Evolutionary conservation across 2,797 vertebrate species (phyloP), one percentile per base, ranked within the genome.

Genomic region (Oreochromis mossambicus): DNA sequence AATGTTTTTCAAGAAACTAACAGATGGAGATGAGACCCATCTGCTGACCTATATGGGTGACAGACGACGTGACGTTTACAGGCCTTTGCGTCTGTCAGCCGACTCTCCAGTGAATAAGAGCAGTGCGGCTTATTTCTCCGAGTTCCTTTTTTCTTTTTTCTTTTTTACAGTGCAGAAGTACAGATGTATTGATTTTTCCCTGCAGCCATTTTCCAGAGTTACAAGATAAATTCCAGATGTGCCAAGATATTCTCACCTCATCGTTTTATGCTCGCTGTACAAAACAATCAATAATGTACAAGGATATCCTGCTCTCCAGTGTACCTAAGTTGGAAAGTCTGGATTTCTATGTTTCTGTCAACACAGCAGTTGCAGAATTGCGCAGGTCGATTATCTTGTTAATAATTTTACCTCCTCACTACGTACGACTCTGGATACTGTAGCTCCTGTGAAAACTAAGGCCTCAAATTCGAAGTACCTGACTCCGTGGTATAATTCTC

Each of bases 21-120:
- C 80, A 83, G 32, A 83, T 80, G 82, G 68, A 66, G 38, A 66
- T 78, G n/a, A 88, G 83, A 82, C 81, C 54, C 76, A 87, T 79
- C 83, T 90, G 90, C 78, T 84, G 78, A 58, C 54, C 76, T 85
- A 70, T 24, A 82, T 75, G 68, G 15, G 7, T 43, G 77, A 82
- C 78, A 76, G 78, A 83, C 48, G 61, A 86, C 38, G 24, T 77
- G 55, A 87, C 8, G 38, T 86, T 70, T 54, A 24, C 68, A 84
- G 77, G 86, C 80, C 32, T 85, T 46, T 24, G 19, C 80, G 7
- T 79, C 56, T 90, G 82, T 68, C 41, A 58, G 79, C 11, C 17
- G 15, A 89, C 48, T 63, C 80, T 76, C 26, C 56, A 82, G 66
- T 52, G 68, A 80, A 56, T 41, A 41, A 51, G 78, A 6, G 75